Conservation (phyloP, 2,888 invertebrate genomes). For the Craniophora ligustri region DNA sequence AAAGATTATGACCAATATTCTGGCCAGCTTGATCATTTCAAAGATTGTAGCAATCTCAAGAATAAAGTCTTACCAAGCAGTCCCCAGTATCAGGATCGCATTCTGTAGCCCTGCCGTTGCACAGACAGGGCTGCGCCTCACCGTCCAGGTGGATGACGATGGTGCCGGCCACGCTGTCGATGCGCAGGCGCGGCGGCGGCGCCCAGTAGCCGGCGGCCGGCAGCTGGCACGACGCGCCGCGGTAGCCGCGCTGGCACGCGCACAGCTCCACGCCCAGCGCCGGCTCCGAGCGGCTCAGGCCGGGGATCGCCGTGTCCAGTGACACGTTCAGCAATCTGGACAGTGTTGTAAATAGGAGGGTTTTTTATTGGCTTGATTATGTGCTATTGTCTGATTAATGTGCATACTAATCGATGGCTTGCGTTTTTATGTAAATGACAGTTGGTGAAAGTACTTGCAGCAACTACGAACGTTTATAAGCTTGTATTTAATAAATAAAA, state of each 20-base stretch:
- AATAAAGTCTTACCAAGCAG: constrained; percentile 91
- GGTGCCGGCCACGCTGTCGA: constrained; percentile 89
- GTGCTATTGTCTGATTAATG: too few species aligned
- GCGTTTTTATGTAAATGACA: too few species aligned
- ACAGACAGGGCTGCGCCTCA: constrained; percentile 93
- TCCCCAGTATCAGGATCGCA: constrained; percentile 96
- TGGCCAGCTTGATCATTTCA: too few species aligned
- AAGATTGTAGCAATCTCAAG: not conserved
- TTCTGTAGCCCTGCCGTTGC: constrained; percentile 92
- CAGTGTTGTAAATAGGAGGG: too few species aligned
- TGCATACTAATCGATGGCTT: too few species aligned
- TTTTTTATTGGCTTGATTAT: too few species aligned
- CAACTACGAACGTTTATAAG: too few species aligned
- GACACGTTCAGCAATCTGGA: constrained; percentile 94
- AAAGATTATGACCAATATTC: too few species aligned
- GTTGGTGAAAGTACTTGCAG: too few species aligned
- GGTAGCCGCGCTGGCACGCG: constrained; percentile 93
- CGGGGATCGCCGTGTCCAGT: constrained; percentile 93
- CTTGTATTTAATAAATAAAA: too few species aligned
- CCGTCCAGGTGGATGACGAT: constrained; percentile 94
- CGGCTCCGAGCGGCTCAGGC: constrained; percentile 90
- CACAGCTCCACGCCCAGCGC: constrained; percentile 96
- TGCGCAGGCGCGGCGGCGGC: constrained; percentile 80
- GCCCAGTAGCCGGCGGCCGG: constrained; percentile 95
- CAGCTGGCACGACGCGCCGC: constrained; percentile 96